Base-by-base conservation (phyloP, 2,888 invertebrate species). In the Drosophila meridionalis region DNA sequence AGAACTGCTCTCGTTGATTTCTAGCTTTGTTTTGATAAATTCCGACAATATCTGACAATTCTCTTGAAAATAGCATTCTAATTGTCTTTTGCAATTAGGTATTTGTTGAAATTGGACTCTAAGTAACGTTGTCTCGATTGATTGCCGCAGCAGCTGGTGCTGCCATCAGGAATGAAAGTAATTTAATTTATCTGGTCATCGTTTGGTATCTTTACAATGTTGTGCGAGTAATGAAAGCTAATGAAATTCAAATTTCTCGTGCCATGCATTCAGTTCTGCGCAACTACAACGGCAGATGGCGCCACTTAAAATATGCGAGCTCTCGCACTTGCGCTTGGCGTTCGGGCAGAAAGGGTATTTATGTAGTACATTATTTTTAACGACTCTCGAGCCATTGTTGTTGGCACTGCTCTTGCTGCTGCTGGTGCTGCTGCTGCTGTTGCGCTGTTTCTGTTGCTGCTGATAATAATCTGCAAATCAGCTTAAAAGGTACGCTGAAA, bases 401-500 rank as follows among this genome's bases (percentile, higher is more conserved):
- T 47, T 47, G 52, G 43, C 61, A 36, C 32, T 43, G 58, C 36
- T 61, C 40, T 61, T 38, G 58, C 26, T 48, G 45, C 26, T 48
- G 1, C 53, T 47, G 56, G 38, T 70, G 58, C 36, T 57, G 47
- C 69, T 34, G 61, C n/a, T 48, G 55, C n/a, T 48, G 9, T 40
- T 47, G 56, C 43, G 40, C 50, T 55, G 59, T 64, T 59, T 58
- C 38, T 61, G 57, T 55, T 43, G 59, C 32, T 71, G 53, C 57
- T 76, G 84, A 82, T 82, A 82, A 82, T 84, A 89, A 87, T 87
- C 87, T 79, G 77, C 73, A 82, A 82, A 87, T 87, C 87, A 84
- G 89, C 89, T 84, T 79, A 84, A 76, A 89, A 87, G 79, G 79
- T 78, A 78, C 69, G 69, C 30, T 47, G 69, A 72, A 74, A 81